A percentile compares a stretch with the other conserved stretches of the same genome.
Conservation (phyloP, 2,888 invertebrate species). For the Macaria liturata region DNA sequence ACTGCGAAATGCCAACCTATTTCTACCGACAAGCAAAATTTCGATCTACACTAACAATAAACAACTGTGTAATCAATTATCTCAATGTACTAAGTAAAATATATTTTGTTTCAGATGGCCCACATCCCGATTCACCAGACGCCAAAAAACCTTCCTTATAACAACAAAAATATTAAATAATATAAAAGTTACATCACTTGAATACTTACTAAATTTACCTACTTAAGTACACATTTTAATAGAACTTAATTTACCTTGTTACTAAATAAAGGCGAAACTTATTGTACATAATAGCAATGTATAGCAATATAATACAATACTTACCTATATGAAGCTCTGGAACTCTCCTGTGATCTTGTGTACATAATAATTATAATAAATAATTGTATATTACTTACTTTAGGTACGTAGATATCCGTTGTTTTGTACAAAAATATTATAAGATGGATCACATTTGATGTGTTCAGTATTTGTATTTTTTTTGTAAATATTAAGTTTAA, state of each 20-base stretch:
- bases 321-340: conserved; percentile 62
- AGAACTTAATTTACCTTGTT: too few relatives aligned
- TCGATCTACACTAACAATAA: too few relatives aligned
- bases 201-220: conserved; percentile 28
- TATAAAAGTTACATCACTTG: too few relatives aligned
- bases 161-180: conserved; percentile 35
- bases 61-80: background rate
- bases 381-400: conserved; percentile 6
- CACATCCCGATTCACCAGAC: conserved; percentile 78
- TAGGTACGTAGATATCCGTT: conserved; percentile 12
- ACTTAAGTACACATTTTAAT: too few relatives aligned
- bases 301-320: too few relatives aligned
- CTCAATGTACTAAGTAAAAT: background rate
- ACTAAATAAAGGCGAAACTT: too few relatives aligned
- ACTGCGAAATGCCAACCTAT: too few relatives aligned
- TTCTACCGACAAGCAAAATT: too few relatives aligned
- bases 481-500: conserved; percentile 39
- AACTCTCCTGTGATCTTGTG: conserved; percentile 82
- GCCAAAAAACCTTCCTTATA: conserved; percentile 81
- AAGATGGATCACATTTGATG: conserved; percentile 45
- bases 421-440: conserved; percentile 48
- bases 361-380: conserved; percentile 50
- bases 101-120: conserved; percentile 66
- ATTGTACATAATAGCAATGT: too few relatives aligned
- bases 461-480: conserved; percentile 42